Evolutionary conservation across 2,888 invertebrate species (phyloP).

Genomic region (Ormyrus labotus): DNA sequence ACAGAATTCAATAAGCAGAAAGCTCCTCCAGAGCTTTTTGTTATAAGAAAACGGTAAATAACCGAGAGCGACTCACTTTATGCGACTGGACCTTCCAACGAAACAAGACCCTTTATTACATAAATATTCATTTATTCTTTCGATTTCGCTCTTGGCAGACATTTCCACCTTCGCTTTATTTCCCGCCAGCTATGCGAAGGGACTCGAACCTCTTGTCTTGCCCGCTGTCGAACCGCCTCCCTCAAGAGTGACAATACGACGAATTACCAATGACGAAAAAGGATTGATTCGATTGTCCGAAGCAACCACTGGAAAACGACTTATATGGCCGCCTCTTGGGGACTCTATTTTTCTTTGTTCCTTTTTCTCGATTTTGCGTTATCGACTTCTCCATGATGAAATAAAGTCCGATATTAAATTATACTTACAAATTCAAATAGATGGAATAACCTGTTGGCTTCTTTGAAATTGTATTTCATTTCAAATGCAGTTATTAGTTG

Average conservation of each 20-base stretch:
- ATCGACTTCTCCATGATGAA: background rate
- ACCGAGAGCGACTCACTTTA: too few relatives aligned
- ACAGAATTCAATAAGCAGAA: too few relatives aligned
- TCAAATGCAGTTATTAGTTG: background rate
- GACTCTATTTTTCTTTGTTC: conserved; percentile 18
- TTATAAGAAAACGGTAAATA: too few relatives aligned
- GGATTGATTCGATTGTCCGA: conserved; percentile 50
- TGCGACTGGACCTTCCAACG: too few relatives aligned
- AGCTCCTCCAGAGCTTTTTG: too few relatives aligned
- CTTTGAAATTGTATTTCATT: background rate
- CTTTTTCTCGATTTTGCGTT: background rate
- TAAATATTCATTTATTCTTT: conserved; percentile 36
- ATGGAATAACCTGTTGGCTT: too few relatives aligned
- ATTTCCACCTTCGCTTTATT: conserved; percentile 3
- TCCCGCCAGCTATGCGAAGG: background rate
- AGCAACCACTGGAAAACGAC: conserved; percentile 44
- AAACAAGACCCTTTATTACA: conserved; percentile 14
- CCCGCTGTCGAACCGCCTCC: background rate
- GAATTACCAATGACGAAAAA: conserved; percentile 41
- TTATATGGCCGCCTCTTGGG: conserved; percentile 14
- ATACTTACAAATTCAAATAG: conserved; percentile 13
- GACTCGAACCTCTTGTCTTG: background rate
- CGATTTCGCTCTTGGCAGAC: background rate
- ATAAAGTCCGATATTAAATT: conserved; percentile 12
- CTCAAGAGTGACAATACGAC: conserved; percentile 32